Conservation (phyloP, 2,113 vertebrate genomes). For the Neogobius melanostomus region DNA sequence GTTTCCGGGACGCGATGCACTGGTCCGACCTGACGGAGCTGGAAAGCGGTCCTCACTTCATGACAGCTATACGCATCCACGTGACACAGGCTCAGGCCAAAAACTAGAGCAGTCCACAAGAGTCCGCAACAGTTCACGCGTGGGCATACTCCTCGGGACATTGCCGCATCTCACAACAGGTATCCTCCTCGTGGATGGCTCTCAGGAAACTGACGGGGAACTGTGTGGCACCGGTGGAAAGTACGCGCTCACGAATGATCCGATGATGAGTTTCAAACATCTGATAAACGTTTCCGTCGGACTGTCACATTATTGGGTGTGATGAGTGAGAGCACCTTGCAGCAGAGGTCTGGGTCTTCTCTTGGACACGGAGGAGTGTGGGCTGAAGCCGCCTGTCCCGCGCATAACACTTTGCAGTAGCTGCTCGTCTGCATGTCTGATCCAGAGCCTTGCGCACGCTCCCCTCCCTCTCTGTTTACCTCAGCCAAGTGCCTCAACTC, state of each 20-base stretch:
- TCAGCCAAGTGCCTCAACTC: slow-evolving; percentile 40
- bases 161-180: slow-evolving; percentile 78
- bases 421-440: slow-evolving; percentile 53
- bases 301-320: slow-evolving; percentile 68
- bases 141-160: slow-evolving; percentile 75
- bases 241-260: slow-evolving; percentile 26
- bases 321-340: slow-evolving; percentile 49
- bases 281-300: slow-evolving; percentile 49
- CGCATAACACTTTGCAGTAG: slow-evolving; percentile 58
- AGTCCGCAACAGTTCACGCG: slow-evolving; percentile 67
- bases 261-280: slow-evolving; percentile 48
- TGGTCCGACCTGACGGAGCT: slow-evolving; percentile 86
- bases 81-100: slow-evolving; percentile 57
- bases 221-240: slow-evolving; percentile 33
- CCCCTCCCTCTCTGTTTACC: slow-evolving; percentile 58
- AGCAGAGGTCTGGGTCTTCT: slow-evolving; percentile 42
- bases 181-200: slow-evolving; percentile 44
- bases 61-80: slow-evolving; percentile 84
- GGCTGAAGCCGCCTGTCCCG: slow-evolving; percentile 49
- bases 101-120: slow-evolving; percentile 67
- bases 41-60: slow-evolving; percentile 88
- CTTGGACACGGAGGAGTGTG: slow-evolving; percentile 41
- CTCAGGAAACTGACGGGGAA: slow-evolving; percentile 35
- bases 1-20: slow-evolving; percentile 86
- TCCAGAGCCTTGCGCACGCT: slow-evolving; percentile 48